Evolutionary conservation across 2,888 invertebrate genomes (phyloP), one percentile per base, ranked within the genome.

Genomic region (Hylaea fasciaria): DNA sequence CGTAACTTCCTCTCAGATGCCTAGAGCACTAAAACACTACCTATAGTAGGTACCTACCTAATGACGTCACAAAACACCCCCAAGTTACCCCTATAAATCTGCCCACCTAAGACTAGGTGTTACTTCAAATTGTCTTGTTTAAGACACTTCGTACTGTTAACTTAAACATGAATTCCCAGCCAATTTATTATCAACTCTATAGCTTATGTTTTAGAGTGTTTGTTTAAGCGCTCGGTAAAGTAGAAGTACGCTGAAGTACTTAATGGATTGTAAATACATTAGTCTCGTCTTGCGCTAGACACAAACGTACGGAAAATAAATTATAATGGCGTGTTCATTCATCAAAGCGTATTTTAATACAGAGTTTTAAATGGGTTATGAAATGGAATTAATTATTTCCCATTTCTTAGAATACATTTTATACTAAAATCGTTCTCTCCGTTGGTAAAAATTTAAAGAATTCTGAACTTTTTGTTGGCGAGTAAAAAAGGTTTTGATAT

Each of bases 191-290:
- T 60, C 51, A 14, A 62, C 66, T 66, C 43, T 73, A 64, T 16
- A 0, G 0, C 0, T 29, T 5, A 17, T 0, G 9, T 16, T 64
- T 69, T 51, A 66, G 71, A 65, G 61, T 32, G 54, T 37, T 68
- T 64, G 58, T n/a, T 51, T 14, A 39, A 32, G 37, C 16, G 40
- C 45, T 29, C 9, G 47, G 28, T 29, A 22, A 22, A 54, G 49
- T 17, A 40, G 44, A 58, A 64, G 59, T 65, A 51, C 44, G 57
- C 55, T 71, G 52, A 59, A 76, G 72, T 70, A 70, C 61, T 70
- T 74, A 71, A 77, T 78, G 76, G 76, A 76, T 78, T 76, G 62
- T 70, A 77, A 79, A 78, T 79, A 73, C 77, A 79, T 78, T 79
- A 78, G 72, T 73, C 67, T 74, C 61, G 67, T 69, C 43, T 59